Evolutionary conservation across 1,140 invertebrate genomes (phyloP), one percentile per base, ranked within the genome.

Genomic region (Anastatus disparis): DNA sequence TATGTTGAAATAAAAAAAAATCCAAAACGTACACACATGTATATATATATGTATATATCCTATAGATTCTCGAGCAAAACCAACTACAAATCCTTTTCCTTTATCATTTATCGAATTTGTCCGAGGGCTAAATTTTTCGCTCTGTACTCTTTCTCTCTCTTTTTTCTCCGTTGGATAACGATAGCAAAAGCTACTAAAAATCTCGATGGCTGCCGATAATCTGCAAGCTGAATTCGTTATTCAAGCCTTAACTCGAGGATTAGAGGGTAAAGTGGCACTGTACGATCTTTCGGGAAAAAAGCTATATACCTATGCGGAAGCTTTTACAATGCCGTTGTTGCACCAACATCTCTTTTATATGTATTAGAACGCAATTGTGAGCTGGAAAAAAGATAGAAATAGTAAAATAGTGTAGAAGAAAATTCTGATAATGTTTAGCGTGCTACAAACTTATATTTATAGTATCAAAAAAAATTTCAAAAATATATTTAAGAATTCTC

Each of bases 31-130:
- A n/a, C n/a, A n/a, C n/a, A n/a, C n/a, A n/a, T n/a, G n/a, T n/a
- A n/a, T n/a, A n/a, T n/a, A n/a, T n/a, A n/a, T n/a, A n/a, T n/a
- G n/a, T n/a, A n/a, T n/a, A n/a, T n/a, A n/a, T n/a, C n/a, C 13
- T 10, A 2, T 31, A 10, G 12, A 15, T 52, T 22, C 20, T 12
- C 17, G 48, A 31, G 4, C n/a, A 38, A 52, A 40, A 53, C 17
- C 56, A 26, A 40, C 31, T 40, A 53, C 48, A 69, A 69, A 69
- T 69, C 46, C 48, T 10, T 53, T 69, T 59, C 55, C 31, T 61
- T 61, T 69, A 53, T 62, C 56, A 61, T 42, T 35, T 61, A 69
- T 61, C 66, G 46, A 69, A 69, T 69, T 58, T 50, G 35, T 61
- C 44, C 15, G n/a, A 46, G 31, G 46, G 31, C 46, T 22, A 29